Conservation (phyloP, 2,888 invertebrate genomes). For the Sphecodes monilicornis region DNA sequence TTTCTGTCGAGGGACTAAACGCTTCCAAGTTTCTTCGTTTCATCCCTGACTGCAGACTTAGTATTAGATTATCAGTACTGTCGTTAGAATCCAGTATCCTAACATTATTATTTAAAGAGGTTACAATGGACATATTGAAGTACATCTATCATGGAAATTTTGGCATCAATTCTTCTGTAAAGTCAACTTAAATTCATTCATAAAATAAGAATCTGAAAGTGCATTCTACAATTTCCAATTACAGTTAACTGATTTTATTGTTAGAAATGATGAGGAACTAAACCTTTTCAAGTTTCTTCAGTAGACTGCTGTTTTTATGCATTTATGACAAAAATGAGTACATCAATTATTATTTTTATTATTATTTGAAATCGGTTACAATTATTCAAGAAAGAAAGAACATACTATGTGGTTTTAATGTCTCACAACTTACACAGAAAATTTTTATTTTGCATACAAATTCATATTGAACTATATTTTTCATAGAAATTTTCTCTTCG, state of each 20-base stretch:
- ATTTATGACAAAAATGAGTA: too few species aligned
- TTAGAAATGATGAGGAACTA: too few species aligned
- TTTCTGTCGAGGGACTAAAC: constrained; percentile 19
- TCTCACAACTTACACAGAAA: too few species aligned
- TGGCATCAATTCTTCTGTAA: not conserved
- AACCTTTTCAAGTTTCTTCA: too few species aligned
- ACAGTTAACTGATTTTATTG: too few species aligned
- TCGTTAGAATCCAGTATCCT: not conserved
- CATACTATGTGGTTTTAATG: too few species aligned
- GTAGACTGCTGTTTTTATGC: too few species aligned
- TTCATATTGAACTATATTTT: not conserved
- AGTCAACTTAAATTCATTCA: not conserved
- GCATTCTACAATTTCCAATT: too few species aligned
- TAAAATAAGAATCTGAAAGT: not conserved
- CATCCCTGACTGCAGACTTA: constrained; percentile 33
- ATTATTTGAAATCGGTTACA: too few species aligned
- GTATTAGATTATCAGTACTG: constrained; percentile 15
- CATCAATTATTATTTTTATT: too few species aligned
- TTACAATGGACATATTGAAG: not conserved
- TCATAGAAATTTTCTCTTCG: not conserved
- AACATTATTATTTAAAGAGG: not conserved
- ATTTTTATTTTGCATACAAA: too few species aligned
- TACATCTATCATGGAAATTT: not conserved
- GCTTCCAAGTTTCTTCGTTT: constrained; percentile 27
- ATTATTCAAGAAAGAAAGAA: too few species aligned